Base-by-base conservation (phyloP, 92 coral and sea anemone genomes). In the Metridium senile region DNA sequence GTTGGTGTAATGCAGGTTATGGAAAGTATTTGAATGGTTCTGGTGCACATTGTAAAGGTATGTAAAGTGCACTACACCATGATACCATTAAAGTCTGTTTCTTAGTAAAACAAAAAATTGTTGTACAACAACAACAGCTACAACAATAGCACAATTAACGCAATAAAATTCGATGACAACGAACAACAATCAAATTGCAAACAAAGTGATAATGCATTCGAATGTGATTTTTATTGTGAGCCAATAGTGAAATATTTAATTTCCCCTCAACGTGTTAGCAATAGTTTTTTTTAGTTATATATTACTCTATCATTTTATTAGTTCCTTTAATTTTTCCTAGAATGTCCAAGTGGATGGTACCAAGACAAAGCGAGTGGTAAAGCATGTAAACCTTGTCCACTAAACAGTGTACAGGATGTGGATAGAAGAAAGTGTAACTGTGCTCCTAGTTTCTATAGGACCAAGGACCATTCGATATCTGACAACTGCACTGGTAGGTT, bases 1-100 rank as follows among this genome's bases (percentile, higher is more conserved):
- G 94, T 65, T 78, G 71, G 30, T 90, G 94, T 82, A 66, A 78
- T 10, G 74, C 82, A 33, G 94, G 94, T 68, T 80, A 68, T 70
- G 84, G 80, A 56, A 82, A 68, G 54, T 34, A 46, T 51, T 54
- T 10, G 9, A 18, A 72, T 25, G 52, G 57, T 34, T 80, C 87
- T 69, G 72, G 63, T 62, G 89, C 71, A 56, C 75, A 34, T 9
- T 71, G 79, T 49, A 52, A 61, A 32, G 74, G 74, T 73, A 33
- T 27, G 33, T 19, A 39, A 39, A 4, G 8, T 39, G 13, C 13
- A 39, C 49, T 13, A 13, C 49, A 39, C 13, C 13, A 4, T 39
- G 6, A 6, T 39, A 39, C 13, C 19, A 28, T 1, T 23, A n/a
- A n/a, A n/a, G n/a, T n/a, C n/a, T n/a, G n/a, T n/a, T n/a, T n/a